Evolutionary conservation across 2,113 vertebrate genomes (phyloP), one percentile per base, ranked within the genome.

Genomic region (Percina caprodes): DNA sequence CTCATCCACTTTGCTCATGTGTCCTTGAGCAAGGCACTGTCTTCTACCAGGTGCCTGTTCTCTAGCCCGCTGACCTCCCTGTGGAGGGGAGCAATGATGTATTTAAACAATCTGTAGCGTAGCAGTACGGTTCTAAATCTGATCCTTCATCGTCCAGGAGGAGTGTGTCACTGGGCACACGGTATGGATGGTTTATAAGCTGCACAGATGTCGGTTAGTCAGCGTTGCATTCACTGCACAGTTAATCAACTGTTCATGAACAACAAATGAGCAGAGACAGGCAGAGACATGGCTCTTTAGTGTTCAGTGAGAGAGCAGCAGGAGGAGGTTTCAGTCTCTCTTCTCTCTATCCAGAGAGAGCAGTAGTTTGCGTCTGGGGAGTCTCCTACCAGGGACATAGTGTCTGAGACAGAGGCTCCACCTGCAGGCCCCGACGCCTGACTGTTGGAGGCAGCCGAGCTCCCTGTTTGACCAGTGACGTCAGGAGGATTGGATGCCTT

Each of bases 321-420:
- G 52, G 21, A 18, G 3, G 45, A 55, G 10, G 3, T 2, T 18
- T 94, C 74, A 96, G 82, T 96, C 95, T 30, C 90, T 95, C 83
- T 96, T 96, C 74, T 95, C 94, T 86, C 94, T 82, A 49, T 95
- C 93, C 24, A 88, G 55, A 9, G 52, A 86, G 10, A 92, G 55
- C 4, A 91, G 60, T 0, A 85, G 88, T 67, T 94, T 95, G 67
- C 49, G 73, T 76, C 74, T 86, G 8, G 93, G 90, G 1, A 95
- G 74, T 86, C 89, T 26, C 65, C 83, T 0, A 51, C 77, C 49
- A 73, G 60, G 10, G 23, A 45, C 8, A 77, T 7, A 24, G 75
- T 18, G 71, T 80, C 73, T 15, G 83, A n/a, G 54, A 78, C 78
- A 3, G 85, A 2, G 1, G 78, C 56, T 30, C 48, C 69, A 0